Percentiles rank a stretch among this genome's conserved stretches.
Evolutionary conservation across 1,140 invertebrate species (phyloP).

Genomic region (Pseudomyrmex pallidus): DNA sequence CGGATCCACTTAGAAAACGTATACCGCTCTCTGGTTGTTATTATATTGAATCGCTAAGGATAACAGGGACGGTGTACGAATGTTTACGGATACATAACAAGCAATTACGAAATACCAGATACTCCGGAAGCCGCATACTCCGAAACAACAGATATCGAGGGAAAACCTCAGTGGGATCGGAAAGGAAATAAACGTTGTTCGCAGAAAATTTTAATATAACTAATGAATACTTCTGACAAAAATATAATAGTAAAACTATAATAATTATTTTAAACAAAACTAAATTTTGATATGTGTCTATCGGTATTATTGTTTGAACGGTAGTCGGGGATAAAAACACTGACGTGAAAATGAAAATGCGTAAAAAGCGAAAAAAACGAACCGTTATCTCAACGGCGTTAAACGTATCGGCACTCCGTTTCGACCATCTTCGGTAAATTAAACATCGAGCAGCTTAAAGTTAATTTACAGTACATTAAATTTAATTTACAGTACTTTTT

Average conservation of each 20-base stretch:
- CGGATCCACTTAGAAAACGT: constrained; percentile 16
- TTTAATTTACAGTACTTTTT: constrained; percentile 49
- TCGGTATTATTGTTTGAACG: background rate
- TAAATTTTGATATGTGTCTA: background rate
- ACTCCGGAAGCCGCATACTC: background rate
- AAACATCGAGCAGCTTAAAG: constrained; percentile 30
- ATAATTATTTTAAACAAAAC: too few relatives aligned
- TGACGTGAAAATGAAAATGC: background rate
- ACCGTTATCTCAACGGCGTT: constrained; percentile 2
- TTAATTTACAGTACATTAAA: constrained; percentile 54
- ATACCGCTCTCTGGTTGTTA: background rate
- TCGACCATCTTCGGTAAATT: constrained; percentile 13
- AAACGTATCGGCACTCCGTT: background rate
- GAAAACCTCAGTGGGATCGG: background rate
- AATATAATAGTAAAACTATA: too few relatives aligned
- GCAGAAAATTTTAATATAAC: background rate
- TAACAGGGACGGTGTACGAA: background rate
- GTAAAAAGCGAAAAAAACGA: constrained; percentile 9
- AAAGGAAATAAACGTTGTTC: too few relatives aligned
- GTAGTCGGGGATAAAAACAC: background rate
- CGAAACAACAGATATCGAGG: background rate
- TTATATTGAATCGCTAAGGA: constrained; percentile 35
- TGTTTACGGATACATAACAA: constrained; percentile 36
- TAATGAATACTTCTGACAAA: background rate
- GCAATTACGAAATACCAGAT: constrained; percentile 26